Evolutionary conservation across 1,140 invertebrate genomes (phyloP), one percentile per base, ranked within the genome.

Genomic region (Danaus plexippus): DNA sequence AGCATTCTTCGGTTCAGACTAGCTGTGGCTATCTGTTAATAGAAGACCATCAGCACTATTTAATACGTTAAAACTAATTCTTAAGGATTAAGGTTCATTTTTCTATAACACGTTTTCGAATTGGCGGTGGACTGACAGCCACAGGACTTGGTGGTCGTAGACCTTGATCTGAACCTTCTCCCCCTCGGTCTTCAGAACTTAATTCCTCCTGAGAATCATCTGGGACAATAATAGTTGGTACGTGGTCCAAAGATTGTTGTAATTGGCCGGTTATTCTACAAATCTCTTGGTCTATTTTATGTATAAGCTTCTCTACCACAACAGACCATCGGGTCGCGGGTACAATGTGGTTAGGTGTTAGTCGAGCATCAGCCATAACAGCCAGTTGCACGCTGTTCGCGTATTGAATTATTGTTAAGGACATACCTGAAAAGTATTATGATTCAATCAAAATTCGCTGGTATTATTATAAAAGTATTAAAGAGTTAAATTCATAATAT

Each of bases 341-440:
- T 0, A 78, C 73, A 9, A 53, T 63, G 65, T 90, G 89, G 15
- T 80, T 70, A 0, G 93, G 93, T 1, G 90, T 88, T 32, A 94
- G 80, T 57, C 92, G 88, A 0, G 92, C 91, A 66, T 95, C 94
- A 1, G 90, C 89, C 93, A 95, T 95, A 1, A 95, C 90, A 1
- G 91, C 92, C 1, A 95, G 74, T 10, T 91, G 88, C 4, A 94
- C 89, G 11, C 89, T 88, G 54, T 91, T 90, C 0, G 90, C 91
- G 72, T 94, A 94, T 60, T 91, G 91, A 64, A 94, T 93, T 2
- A 94, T 83, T 50, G 93, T 94, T 60, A 95, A 78, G 0, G 93
- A 94, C 67, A 94, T 88, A 73, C 91, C 93, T 93, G 73, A 74
- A 88, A 43, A 53, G 11, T n/a, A 53, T 2, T 40, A 18, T 49